phyloP scores from a whole-genome alignment of 2,113 vertebrate species.

The Balaeniceps rex region DNA sequence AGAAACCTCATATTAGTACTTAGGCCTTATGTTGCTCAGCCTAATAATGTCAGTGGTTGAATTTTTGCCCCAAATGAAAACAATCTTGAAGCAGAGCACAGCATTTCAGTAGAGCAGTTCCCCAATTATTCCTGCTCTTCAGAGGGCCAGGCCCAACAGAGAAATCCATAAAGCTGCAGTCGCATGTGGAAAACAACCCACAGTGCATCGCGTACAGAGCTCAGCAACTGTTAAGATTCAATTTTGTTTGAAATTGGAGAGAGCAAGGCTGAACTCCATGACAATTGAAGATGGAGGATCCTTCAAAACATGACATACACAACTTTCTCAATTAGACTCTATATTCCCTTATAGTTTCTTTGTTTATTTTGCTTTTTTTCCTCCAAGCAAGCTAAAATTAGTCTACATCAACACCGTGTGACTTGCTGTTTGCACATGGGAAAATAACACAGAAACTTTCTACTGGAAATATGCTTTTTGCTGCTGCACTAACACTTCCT shows the following conservation, averaged over 20 bases:
- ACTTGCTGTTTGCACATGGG: background rate
- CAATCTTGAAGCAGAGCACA: background rate
- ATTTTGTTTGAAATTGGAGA: background rate
- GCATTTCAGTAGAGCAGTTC: background rate
- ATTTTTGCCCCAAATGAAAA: slow-evolving; percentile 4
- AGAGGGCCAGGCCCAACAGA: background rate
- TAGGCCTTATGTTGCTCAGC: slow-evolving; percentile 23
- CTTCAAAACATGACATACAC: background rate
- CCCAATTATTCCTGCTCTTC: background rate
- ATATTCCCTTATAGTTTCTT: background rate
- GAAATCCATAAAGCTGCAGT: background rate
- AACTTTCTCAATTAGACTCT: background rate
- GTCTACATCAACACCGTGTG: background rate
- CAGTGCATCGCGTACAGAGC: background rate
- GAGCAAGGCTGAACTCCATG: background rate
- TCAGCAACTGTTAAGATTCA: background rate
- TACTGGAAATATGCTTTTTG: background rate
- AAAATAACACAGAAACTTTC: background rate
- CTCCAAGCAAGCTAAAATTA: background rate
- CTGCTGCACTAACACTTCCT: background rate
- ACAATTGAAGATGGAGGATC: background rate
- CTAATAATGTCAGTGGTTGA: background rate
- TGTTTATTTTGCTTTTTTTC: background rate
- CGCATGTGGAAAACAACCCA: background rate
- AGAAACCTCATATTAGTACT: slow-evolving; percentile 49